Base-by-base conservation (phyloP, 2,797 vertebrate genomes). In the Pseudochirops cupreus region DNA sequence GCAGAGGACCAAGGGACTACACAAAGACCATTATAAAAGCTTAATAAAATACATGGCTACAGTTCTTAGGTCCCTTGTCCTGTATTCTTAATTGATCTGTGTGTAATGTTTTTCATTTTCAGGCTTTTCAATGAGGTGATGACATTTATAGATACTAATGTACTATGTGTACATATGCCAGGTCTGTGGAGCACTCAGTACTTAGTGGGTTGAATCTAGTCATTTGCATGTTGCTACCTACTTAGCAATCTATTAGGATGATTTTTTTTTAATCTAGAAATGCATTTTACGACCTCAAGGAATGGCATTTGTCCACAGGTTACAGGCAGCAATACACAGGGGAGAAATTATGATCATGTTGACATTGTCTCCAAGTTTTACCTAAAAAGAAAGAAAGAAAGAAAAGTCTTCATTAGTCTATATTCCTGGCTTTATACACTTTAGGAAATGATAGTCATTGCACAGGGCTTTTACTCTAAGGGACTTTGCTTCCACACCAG, bases 81-180 rank as follows among this genome's bases (percentile, higher is more conserved):
- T 50, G 50, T 39, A 67, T 55, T 97, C 82, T 95, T 2, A 0
- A 87, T 29, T 93, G 96, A 96, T 93, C 57, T 54, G 74, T 95
- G 91, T 59, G 90, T 74, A 92, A 90, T 93, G 52, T 95, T 96
- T 93, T 97, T 96, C 87, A 90, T 94, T 95, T 96, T 96, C 92
- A 87, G 94, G 46, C 94, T 95, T 90, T 39, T 58, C 74, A 93
- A 92, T 90, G 93, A 95, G n/a, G 55, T 55, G 92, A 46, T 92
- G 95, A 54, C 97, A 96, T 97, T 97, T 96, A 91, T 55, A 59
- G 93, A 92, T 58, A 96, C 31, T 62, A 90, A 52, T 46, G 50
- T 24, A 90, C 94, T 93, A 53, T 95, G 92, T 94, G 97, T 94
- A 56, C 28, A 95, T 82, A 46, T 93, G 46, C 59, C 91, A 18